Conservation (phyloP, 2,797 vertebrate species). For the Melanotaenia pygmaea region DNA sequence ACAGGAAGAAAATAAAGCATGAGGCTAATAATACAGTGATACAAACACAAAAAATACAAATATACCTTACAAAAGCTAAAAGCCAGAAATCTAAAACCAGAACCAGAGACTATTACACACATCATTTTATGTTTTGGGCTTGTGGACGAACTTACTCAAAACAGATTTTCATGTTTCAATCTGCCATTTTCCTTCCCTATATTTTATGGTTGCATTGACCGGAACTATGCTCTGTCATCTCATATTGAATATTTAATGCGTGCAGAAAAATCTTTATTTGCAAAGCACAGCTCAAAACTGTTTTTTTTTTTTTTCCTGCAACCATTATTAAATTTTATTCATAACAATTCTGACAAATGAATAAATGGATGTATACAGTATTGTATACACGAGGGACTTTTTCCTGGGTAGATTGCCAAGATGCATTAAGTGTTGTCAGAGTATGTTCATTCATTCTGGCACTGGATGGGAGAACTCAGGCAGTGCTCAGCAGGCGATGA, state of each 20-base stretch:
- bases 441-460: constrained; percentile 25
- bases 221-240: background rate
- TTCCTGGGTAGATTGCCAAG: constrained; percentile 9
- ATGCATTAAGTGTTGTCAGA: constrained; percentile 31
- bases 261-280: background rate
- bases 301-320: background rate
- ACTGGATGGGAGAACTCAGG: constrained; percentile 1
- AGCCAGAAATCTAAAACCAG: no score
- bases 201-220: background rate
- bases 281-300: background rate
- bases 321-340: background rate
- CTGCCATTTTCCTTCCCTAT: background rate
- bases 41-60: no score
- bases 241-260: background rate
- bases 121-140: no score
- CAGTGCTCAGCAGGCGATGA: constrained; percentile 19
- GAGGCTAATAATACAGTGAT: no score
- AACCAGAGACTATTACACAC: no score
- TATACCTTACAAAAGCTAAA: no score
- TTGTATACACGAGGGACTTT: constrained; percentile 1
- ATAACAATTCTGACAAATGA: constrained; percentile 16
- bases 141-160: no score
- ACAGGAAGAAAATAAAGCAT: no score
- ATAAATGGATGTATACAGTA: constrained; percentile 2
- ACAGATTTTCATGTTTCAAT: no score